These are phyloP conservation scores for Callorhinus ursinus DNA, from an alignment of 2,113 vertebrate genomes.

Conservation along the genomic window DNA sequence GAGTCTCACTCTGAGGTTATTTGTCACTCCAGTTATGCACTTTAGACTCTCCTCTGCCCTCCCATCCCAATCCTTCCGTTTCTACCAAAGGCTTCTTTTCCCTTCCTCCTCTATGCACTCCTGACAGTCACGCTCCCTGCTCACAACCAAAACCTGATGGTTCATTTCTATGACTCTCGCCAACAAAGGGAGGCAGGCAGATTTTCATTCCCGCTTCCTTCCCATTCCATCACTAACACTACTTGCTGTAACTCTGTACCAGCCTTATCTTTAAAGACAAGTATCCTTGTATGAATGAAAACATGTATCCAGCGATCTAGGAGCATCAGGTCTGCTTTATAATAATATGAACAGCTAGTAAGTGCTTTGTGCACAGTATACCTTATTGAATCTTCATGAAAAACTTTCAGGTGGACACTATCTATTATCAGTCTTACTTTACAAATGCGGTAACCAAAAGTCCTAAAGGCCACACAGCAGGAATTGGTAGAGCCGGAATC, in stretches of 20 bases:
- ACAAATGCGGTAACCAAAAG: neutral
- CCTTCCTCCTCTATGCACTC: neutral
- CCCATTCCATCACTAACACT: neutral
- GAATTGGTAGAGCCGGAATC: neutral
- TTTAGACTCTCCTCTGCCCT: neutral
- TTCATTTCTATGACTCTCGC: neutral
- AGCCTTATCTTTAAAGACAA: neutral
- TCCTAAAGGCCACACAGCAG: neutral
- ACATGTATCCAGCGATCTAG: neutral
- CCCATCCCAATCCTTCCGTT: neutral
- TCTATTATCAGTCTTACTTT: neutral
- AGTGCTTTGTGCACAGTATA: neutral
- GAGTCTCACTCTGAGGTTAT: neutral
- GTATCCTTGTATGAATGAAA: neutral
- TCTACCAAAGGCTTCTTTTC: neutral
- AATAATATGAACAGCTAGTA: neutral
- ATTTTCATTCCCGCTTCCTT: neutral
- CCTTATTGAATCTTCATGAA: neutral
- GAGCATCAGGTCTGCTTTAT: neutral
- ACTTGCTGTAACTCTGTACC: rapidly evolving
- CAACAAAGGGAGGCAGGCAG: neutral
- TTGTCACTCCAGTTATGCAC: neutral
- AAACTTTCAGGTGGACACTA: neutral
- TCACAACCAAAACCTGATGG: neutral
- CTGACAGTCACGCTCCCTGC: neutral